Percentiles rank a stretch among this genome's conserved stretches.
Evolutionary conservation across 2,888 invertebrate species (phyloP).

Genomic region (Achlya flavicornis): DNA sequence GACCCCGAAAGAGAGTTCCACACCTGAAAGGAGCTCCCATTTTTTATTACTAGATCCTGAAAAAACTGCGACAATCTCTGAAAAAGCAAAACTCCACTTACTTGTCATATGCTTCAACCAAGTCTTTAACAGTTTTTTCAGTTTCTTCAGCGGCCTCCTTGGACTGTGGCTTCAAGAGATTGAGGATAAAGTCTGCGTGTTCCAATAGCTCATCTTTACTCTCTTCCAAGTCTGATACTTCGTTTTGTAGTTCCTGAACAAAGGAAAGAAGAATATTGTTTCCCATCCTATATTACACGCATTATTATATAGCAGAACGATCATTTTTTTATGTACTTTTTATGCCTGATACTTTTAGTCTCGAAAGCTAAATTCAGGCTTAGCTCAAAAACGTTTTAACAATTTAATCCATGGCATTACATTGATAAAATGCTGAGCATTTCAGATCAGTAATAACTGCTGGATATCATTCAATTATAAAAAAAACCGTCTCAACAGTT

Average conservation of each 20-base stretch:
- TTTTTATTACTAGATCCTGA: not conserved
- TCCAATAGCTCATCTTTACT: constrained; percentile 87
- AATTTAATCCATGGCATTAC: too few relatives aligned
- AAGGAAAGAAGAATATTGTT: constrained; percentile 3
- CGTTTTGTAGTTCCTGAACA: constrained; percentile 88
- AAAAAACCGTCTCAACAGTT: too few relatives aligned
- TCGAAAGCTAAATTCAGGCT: too few relatives aligned
- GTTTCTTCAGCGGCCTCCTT: constrained; percentile 87
- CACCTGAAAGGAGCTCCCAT: not conserved
- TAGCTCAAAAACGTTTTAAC: too few relatives aligned
- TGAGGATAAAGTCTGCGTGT: constrained; percentile 87
- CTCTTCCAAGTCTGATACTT: constrained; percentile 88
- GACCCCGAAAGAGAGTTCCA: too few relatives aligned
- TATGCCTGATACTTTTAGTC: too few relatives aligned
- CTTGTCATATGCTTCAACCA: constrained; percentile 87
- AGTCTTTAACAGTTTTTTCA: constrained; percentile 87
- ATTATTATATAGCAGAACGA: not conserved
- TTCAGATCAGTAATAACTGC: too few relatives aligned
- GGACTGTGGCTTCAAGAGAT: constrained; percentile 87
- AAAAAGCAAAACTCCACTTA: constrained; percentile 50
- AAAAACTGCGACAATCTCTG: constrained; percentile 23
- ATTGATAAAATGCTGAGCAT: too few relatives aligned
- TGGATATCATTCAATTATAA: too few relatives aligned
- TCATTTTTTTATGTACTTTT: too few relatives aligned
- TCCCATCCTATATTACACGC: not conserved